These are phyloP conservation scores for Campaea margaritaria DNA, from an alignment of 2,888 invertebrate species.

Conservation along the genomic window DNA sequence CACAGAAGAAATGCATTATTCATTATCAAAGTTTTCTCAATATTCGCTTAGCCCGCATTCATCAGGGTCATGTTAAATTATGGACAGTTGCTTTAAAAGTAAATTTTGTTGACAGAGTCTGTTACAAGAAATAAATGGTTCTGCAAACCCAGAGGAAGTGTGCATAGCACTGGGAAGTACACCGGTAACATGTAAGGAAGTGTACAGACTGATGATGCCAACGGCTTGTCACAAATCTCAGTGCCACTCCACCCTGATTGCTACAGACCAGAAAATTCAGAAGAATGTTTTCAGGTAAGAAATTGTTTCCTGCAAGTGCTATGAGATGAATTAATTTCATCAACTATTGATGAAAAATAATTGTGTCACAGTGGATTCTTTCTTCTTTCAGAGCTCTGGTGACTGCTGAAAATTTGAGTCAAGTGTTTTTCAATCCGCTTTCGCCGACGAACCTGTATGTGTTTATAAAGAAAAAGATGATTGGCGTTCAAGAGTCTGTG, in stretches of 20 bases:
- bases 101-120: constrained; percentile 61
- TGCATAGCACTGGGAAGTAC: constrained; percentile 74
- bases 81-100: not conserved
- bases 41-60: not conserved
- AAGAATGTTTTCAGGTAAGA: constrained; percentile 71
- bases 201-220: constrained; percentile 74
- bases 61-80: not conserved
- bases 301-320: not conserved
- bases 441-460: constrained; percentile 80
- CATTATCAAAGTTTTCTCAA: too few relatives aligned
- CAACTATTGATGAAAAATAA: too few relatives aligned
- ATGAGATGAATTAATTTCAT: too few relatives aligned
- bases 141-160: constrained; percentile 72
- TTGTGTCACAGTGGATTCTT: not conserved
- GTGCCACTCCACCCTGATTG: constrained; percentile 70
- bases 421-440: constrained; percentile 70
- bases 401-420: constrained; percentile 73
- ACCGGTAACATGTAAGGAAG: constrained; percentile 73
- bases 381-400: constrained; percentile 70
- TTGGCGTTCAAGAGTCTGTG: constrained; percentile 50
- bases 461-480: constrained; percentile 72
- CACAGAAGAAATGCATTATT: too few relatives aligned
- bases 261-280: constrained; percentile 74
- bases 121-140: constrained; percentile 70
- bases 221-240: constrained; percentile 70